Base-by-base conservation (phyloP, 2,113 vertebrate genomes). In the Xiphophorus couchianus region DNA sequence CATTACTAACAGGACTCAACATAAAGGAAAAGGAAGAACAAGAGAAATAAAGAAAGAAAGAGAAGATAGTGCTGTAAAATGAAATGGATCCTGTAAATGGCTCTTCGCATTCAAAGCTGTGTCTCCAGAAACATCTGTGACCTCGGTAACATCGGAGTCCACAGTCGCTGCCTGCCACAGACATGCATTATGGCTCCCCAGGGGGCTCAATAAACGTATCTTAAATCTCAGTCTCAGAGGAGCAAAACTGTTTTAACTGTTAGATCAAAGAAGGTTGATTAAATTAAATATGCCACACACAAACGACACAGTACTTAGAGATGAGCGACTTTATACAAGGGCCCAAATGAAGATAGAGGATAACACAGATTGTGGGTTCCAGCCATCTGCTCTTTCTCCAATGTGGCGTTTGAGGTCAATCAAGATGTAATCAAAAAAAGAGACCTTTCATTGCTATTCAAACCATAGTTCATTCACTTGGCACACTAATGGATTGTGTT, bases 111-210 rank as follows among this genome's bases (percentile, higher is more conserved):
- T 77, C 76, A 60, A 22, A 81, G 74, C 74, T 12, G 14, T 63
- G 62, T 48, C 62, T 86, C 75, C 62, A 29, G 33, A 79, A 86
- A 82, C 80, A 87, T 88, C 68, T 86, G 86, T 84, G 88, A 88
- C 87, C 80, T 37, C 82, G 58, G 71, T 83, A 68, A 68, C 25
- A 37, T 80, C 84, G 63, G 77, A 54, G 58, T 42, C 60, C 73
- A 30, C 62, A 65, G 44, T 66, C 44, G 35, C 66, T 27, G 65
- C 22, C 3, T 62, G 69, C 42, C 69, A 58, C 65, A 83, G 74
- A 85, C 86, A 84, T 80, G 69, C 58, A 83, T 90, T 70, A 84
- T 76, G 66, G 79, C 54, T 73, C 82, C 84, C 60, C 4, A 0
- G 78, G 86, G 86, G 25, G 71, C 62, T 69, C 27, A 66, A 72